Conservation (phyloP, 2,888 invertebrate species). For the Neoascia interrupta region DNA sequence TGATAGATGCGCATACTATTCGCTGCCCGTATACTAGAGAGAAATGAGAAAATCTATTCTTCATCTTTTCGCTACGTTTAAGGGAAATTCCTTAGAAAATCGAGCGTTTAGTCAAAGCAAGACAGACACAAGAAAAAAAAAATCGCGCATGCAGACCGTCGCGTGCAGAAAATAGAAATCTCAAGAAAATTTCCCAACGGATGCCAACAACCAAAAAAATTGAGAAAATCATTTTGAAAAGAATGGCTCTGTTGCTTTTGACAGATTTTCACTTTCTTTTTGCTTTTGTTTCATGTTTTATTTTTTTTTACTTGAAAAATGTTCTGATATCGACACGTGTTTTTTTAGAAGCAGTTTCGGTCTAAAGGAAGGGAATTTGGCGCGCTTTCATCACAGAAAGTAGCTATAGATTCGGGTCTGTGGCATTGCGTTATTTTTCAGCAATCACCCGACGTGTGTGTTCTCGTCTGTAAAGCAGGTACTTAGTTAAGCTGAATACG, state of each 20-base stretch:
- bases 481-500: no score
- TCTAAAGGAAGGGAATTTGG: slow-evolving; percentile 33
- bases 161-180: slow-evolving; percentile 48
- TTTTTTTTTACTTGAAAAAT: slow-evolving; percentile 13
- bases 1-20: slow-evolving; percentile 43
- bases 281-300: no score
- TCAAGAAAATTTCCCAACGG: slow-evolving; percentile 29
- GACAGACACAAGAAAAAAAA: slow-evolving; percentile 5
- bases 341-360: slow-evolving; percentile 21
- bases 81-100: slow-evolving; percentile 61
- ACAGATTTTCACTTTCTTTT: slow-evolving; percentile 37
- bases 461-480: no score
- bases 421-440: not conserved
- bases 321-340: slow-evolving; percentile 42
- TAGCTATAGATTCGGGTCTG: not conserved
- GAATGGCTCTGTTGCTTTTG: slow-evolving; percentile 40
- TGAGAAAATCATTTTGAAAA: slow-evolving; percentile 17
- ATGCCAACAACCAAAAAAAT: slow-evolving; percentile 13
- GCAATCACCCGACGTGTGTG: no score
- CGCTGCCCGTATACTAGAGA: not conserved
- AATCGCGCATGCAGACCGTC: slow-evolving; percentile 9
- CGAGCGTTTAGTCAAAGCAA: slow-evolving; percentile 57
- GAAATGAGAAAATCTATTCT: slow-evolving; percentile 12
- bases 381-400: slow-evolving; percentile 30
- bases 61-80: slow-evolving; percentile 45